Evolutionary conservation across 92 coral and sea anemone species (phyloP).

Genomic region (Epizoanthus fatuus): DNA sequence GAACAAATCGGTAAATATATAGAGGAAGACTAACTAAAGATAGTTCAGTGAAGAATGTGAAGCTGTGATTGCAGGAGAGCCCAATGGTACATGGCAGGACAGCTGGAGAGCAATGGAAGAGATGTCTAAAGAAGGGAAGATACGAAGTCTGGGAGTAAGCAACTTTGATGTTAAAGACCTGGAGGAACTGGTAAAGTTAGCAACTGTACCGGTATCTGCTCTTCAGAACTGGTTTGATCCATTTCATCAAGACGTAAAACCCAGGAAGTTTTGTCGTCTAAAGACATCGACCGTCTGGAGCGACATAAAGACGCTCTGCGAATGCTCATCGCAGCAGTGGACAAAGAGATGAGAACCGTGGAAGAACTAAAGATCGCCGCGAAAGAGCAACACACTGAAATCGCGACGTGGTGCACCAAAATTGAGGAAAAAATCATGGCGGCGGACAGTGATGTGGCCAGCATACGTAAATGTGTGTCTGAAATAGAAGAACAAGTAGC

Average conservation of each 20-base stretch:
- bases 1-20: not conserved
- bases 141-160: slow-evolving; percentile 97
- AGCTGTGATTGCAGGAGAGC: slow-evolving; percentile 72
- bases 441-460: slow-evolving; percentile 35
- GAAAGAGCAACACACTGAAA: slow-evolving; percentile 1
- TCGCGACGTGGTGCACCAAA: not conserved
- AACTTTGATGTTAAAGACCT: slow-evolving; percentile 83
- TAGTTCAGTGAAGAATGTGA: not conserved
- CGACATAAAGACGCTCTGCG: slow-evolving; percentile 1
- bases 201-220: slow-evolving; percentile 93
- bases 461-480: not conserved
- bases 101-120: slow-evolving; percentile 99
- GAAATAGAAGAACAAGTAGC: slow-evolving; percentile 46
- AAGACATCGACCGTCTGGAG: not conserved
- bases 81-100: slow-evolving; percentile 95
- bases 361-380: not conserved
- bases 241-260: slow-evolving; percentile 86
- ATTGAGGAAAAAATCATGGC: slow-evolving; percentile 31
- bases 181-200: slow-evolving; percentile 79
- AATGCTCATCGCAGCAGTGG: not conserved
- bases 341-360: slow-evolving; percentile 26
- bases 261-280: slow-evolving; percentile 25
- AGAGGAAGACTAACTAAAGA: not conserved
- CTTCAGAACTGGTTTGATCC: slow-evolving; percentile 99
- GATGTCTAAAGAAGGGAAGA: slow-evolving; percentile 86